Evolutionary conservation across 2,113 vertebrate species (phyloP).

Genomic region (Neotragus moschatus): DNA sequence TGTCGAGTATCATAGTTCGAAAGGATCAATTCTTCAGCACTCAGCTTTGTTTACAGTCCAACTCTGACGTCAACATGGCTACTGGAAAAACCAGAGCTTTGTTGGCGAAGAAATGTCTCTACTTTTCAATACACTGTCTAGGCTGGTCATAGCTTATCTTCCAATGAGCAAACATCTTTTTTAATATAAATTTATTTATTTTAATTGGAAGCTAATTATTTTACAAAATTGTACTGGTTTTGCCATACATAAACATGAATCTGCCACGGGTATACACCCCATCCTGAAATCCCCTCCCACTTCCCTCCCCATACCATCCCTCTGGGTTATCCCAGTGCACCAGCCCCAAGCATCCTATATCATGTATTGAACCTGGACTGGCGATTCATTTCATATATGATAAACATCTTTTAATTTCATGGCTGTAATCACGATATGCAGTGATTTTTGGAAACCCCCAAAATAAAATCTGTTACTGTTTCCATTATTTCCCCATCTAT

Average conservation of each 20-base stretch:
- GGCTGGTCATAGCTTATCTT: neutral
- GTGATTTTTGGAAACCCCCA: neutral
- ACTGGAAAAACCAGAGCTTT: neutral
- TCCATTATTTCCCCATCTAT: neutral
- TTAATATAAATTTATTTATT: too few species aligned
- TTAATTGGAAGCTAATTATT: too few species aligned
- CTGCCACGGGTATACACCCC: rapidly evolving
- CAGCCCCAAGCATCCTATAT: too few species aligned
- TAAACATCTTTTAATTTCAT: neutral
- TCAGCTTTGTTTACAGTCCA: neutral
- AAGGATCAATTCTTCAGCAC: neutral
- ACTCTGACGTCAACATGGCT: neutral
- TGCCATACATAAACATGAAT: too few species aligned
- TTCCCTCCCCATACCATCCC: too few species aligned
- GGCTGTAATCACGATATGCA: neutral
- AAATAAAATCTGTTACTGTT: neutral
- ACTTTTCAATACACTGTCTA: neutral
- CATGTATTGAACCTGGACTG: too few species aligned
- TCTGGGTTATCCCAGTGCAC: too few species aligned
- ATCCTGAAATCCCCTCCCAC: too few species aligned
- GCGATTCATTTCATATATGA: too few species aligned
- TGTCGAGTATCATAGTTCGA: neutral
- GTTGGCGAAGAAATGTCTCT: neutral
- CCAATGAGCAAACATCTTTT: neutral
- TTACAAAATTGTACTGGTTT: too few species aligned